phyloP scores from a whole-genome alignment of 2,113 vertebrate species.

The Sinocyclocheilus rhinocerous region DNA sequence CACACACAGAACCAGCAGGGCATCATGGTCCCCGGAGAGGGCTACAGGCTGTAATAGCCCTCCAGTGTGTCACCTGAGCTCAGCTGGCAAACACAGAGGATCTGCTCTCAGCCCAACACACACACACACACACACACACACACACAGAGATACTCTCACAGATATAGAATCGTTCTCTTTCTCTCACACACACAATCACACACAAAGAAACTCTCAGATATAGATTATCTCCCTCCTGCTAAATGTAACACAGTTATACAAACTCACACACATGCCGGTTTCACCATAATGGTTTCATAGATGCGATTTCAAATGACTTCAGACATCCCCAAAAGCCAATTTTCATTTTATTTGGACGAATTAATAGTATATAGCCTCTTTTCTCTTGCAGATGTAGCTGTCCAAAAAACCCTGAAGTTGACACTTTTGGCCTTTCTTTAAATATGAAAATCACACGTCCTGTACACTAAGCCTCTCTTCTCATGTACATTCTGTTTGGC shows the following conservation, averaged over 20 bases:
- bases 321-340: too few relatives aligned
- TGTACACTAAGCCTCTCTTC: neutral
- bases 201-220: conserved; percentile 36
- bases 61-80: conserved; percentile 58
- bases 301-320: neutral
- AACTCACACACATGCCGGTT: conserved; percentile 1
- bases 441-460: neutral
- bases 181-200: conserved; percentile 25
- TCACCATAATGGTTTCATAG: neutral
- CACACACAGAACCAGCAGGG: conserved; percentile 26
- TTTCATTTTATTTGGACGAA: neutral
- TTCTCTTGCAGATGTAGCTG: neutral
- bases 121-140: conserved; percentile 17
- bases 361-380: neutral
- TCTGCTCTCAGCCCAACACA: conserved; percentile 36
- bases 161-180: conserved; percentile 26
- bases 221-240: conserved; percentile 2
- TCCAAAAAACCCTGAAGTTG: neutral
- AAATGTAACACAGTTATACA: neutral
- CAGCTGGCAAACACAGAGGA: conserved; percentile 47
- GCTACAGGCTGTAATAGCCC: conserved; percentile 49
- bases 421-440: neutral
- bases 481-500: neutral
- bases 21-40: conserved; percentile 45
- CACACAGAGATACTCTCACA: conserved; percentile 26